Evolutionary conservation across 2,888 invertebrate species (phyloP).

Genomic region (Dryomyza anilis): DNA sequence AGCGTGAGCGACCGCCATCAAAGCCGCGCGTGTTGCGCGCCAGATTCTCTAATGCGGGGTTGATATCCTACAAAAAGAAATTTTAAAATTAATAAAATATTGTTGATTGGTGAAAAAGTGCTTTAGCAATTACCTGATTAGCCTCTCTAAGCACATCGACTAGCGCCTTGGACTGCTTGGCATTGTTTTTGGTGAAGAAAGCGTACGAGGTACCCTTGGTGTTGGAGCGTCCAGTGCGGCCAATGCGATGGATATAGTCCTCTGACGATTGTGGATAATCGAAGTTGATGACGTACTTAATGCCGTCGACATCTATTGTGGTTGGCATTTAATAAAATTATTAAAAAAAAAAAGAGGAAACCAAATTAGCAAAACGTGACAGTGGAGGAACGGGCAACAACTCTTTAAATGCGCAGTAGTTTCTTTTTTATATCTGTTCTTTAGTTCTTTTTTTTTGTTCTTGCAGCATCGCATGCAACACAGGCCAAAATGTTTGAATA

Average conservation of each 20-base stretch:
- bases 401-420: conserved; percentile 38
- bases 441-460: no score
- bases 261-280: conserved; percentile 95
- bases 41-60: conserved; percentile 83
- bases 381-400: conserved; percentile 31
- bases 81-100: conserved; percentile 33
- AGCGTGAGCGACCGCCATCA: conserved; percentile 66
- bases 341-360: conserved; percentile 28
- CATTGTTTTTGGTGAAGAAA: conserved; percentile 89
- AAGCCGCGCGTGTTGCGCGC: conserved; percentile 69
- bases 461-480: no score
- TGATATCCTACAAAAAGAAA: conserved; percentile 75
- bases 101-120: no score
- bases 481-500: not conserved
- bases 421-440: no score
- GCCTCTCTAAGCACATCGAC: conserved; percentile 89
- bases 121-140: conserved; percentile 69
- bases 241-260: conserved; percentile 95
- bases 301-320: conserved; percentile 86
- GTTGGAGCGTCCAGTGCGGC: conserved; percentile 87
- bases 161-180: conserved; percentile 85
- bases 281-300: conserved; percentile 95
- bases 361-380: conserved; percentile 29
- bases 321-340: conserved; percentile 19
- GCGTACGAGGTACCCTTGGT: conserved; percentile 92